Evolutionary conservation across 2,797 vertebrate genomes (phyloP).

Genomic region (Potorous gilbertii): DNA sequence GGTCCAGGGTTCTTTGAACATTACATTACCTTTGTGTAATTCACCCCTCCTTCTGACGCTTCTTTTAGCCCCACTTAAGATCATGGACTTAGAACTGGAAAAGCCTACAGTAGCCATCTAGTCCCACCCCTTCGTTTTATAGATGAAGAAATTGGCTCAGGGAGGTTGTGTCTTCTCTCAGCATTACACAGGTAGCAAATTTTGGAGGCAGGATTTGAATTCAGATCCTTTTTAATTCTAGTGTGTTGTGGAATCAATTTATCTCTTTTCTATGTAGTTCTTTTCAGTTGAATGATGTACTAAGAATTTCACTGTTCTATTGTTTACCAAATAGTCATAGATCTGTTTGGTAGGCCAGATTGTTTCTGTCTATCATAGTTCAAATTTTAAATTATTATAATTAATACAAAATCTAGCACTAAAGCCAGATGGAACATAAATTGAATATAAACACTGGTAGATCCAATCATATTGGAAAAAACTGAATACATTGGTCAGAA

Average conservation of each 20-base stretch:
- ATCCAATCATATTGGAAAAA: background rate
- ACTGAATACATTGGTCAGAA: background rate
- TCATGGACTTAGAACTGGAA: background rate
- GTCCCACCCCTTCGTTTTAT: background rate
- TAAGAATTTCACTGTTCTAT: background rate
- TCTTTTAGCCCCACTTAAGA: background rate
- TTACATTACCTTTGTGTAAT: background rate
- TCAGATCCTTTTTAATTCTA: background rate
- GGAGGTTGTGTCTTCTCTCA: background rate
- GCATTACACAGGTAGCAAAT: background rate
- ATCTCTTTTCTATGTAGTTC: background rate
- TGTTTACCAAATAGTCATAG: conserved; percentile 19
- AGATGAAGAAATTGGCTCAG: background rate
- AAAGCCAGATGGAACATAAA: background rate
- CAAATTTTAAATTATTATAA: background rate
- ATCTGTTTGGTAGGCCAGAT: background rate
- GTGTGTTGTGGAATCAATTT: background rate
- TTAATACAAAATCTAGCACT: background rate
- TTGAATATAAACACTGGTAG: background rate
- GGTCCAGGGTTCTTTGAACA: background rate
- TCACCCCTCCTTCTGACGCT: background rate
- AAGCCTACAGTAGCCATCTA: background rate
- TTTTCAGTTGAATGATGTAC: background rate
- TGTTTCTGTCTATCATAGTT: background rate
- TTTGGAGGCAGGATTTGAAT: background rate